Evolutionary conservation across 2,113 vertebrate species (phyloP).

Genomic region (Theropithecus gelada): DNA sequence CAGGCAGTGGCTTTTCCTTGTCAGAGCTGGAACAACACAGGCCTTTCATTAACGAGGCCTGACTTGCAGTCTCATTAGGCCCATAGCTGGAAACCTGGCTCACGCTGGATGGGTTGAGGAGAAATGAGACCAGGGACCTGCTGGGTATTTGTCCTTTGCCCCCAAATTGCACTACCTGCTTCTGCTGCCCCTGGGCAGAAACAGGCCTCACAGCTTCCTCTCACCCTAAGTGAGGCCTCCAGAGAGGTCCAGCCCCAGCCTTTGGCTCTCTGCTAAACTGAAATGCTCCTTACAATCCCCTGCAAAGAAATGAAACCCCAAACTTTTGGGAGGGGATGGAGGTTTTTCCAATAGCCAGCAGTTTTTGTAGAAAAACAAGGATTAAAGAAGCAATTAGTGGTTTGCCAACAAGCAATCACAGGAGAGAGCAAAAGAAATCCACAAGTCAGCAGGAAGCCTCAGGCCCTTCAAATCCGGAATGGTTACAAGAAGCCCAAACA

Average conservation of each 20-base stretch:
- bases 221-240: neutral
- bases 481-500: neutral
- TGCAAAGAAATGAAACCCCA: neutral
- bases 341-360: neutral
- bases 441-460: neutral
- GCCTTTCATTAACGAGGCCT: neutral
- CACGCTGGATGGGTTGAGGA: neutral
- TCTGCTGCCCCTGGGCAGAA: neutral
- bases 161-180: neutral
- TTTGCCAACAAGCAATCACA: neutral
- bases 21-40: neutral
- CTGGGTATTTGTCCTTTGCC: neutral
- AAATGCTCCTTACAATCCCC: neutral
- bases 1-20: neutral
- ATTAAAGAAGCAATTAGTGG: conserved; percentile 25
- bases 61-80: neutral
- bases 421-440: neutral
- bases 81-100: neutral
- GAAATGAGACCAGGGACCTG: neutral
- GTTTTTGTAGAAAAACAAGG: conserved; percentile 42
- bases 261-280: neutral
- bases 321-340: neutral
- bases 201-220: neutral
- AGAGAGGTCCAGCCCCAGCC: neutral
- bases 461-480: neutral